Evolutionary conservation across 2,113 vertebrate species (phyloP), one percentile per base, ranked within the genome.

Genomic region (Melanerpes aurifrons): DNA sequence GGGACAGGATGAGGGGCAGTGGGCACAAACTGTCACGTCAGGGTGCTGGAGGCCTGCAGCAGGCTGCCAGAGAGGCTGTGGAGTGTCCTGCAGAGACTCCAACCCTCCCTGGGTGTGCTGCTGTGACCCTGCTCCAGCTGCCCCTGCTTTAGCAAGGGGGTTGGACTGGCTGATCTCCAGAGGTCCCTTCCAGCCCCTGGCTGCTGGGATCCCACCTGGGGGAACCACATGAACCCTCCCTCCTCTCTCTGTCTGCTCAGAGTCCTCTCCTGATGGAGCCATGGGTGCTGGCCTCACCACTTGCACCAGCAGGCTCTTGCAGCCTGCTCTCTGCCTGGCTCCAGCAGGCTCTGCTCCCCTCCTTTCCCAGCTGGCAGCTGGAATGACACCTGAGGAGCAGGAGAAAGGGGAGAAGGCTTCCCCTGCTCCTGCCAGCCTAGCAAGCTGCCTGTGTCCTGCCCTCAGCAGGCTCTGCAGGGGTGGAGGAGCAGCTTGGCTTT

Each of bases 361-460:
- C 73, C 37, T 83, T 88, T 87, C 69, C 63, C 82, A 63, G 32
- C 53, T 80, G 83, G 45, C 68, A 22, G 92, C 94, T 90, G 73
- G 90, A 91, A 91, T 96, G 81, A 87, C 50, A 48, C 28, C n/a
- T 57, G 29, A 54, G 86, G 82, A 94, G 89, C 94, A 88, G 48
- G 81, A 53, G 86, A 50, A 6, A 6, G 32, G 40, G 45, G 80
- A 35, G 82, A 81, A 62, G 63, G 63, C 76, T 87, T 81, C 53
- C 67, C 62, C 86, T 89, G 73, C 75, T 88, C 67, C 78, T 87
- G 74, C 54, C 56, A 87, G 82, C 50, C 58, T 63, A 28, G 78
- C 70, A 84, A 86, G 87, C 80, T 82, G 20, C 67, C 31, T 48
- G 68, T 81, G 86, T 80, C 74, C 62, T 72, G 50, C 90, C 69